phyloP scores from a whole-genome alignment of 2,888 invertebrate species.

The Caenorhabditis angaria region DNA sequence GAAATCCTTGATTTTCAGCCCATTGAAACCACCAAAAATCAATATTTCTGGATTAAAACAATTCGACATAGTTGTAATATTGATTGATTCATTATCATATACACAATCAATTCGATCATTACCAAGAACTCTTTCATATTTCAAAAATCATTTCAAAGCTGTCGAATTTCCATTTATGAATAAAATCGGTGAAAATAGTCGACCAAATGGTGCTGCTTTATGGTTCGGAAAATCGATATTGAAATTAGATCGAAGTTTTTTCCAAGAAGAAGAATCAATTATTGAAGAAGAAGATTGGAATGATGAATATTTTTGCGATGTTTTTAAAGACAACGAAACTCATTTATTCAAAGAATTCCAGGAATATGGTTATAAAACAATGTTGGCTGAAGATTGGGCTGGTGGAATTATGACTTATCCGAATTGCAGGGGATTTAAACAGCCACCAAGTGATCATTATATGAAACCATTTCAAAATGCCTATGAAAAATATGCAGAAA shows the following conservation, averaged over 20 bases:
- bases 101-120: slow-evolving; percentile 48
- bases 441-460: slow-evolving; percentile 54
- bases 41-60: slow-evolving; percentile 21
- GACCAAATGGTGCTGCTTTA: slow-evolving; percentile 59
- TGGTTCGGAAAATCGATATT: slow-evolving; percentile 51
- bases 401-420: slow-evolving; percentile 58
- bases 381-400: slow-evolving; percentile 61
- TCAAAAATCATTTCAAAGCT: slow-evolving; percentile 48
- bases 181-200: slow-evolving; percentile 58
- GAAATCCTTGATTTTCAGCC: slow-evolving; percentile 10
- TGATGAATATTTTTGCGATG: slow-evolving; percentile 37
- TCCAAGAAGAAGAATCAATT: slow-evolving; percentile 22
- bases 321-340: slow-evolving; percentile 47
- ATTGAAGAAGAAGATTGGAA: slow-evolving; percentile 31
- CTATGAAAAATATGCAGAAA: slow-evolving; percentile 30
- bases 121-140: slow-evolving; percentile 44
- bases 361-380: slow-evolving; percentile 44
- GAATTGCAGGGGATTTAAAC: slow-evolving; percentile 54
- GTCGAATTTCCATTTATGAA: slow-evolving; percentile 57
- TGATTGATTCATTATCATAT: slow-evolving; percentile 47
- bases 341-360: slow-evolving; percentile 43
- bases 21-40: slow-evolving; percentile 22
- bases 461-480: slow-evolving; percentile 56
- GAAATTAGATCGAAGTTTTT: slow-evolving; percentile 30
- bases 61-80: slow-evolving; percentile 45